These are phyloP conservation scores for Danio kyathit DNA, from an alignment of 2,797 vertebrate genomes.

Conservation along the genomic window DNA sequence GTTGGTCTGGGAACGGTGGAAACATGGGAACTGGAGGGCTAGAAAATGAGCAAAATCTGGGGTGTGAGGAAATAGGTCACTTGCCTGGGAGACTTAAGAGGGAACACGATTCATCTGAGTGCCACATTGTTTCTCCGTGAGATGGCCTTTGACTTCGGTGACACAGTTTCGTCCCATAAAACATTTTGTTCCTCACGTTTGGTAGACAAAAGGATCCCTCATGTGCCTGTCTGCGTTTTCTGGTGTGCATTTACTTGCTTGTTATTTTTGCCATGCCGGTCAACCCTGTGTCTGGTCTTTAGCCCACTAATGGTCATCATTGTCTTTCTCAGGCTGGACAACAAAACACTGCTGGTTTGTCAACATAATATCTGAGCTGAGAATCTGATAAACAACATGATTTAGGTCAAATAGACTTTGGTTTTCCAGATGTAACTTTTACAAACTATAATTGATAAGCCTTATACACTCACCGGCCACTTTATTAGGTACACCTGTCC, in stretches of 20 bases:
- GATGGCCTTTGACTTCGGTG: slow-evolving; percentile 20
- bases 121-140: slow-evolving; percentile 43
- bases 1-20: slow-evolving; percentile 22
- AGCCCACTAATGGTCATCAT: slow-evolving; percentile 37
- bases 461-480: no score
- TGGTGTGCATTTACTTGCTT: slow-evolving; percentile 38
- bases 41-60: slow-evolving; percentile 23
- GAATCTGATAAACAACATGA: slow-evolving; percentile 22
- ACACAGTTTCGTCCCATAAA: slow-evolving; percentile 48
- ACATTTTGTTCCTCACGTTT: slow-evolving; percentile 29
- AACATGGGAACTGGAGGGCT: slow-evolving; percentile 13
- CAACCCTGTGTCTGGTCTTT: slow-evolving; percentile 6
- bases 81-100: slow-evolving; percentile 37
- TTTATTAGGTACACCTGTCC: no score
- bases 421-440: no score
- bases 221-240: slow-evolving; percentile 39
- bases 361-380: neutral
- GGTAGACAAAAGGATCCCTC: slow-evolving; percentile 29
- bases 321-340: slow-evolving; percentile 34
- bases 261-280: slow-evolving; percentile 28
- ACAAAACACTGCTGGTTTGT: neutral
- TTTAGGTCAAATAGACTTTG: neutral
- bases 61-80: slow-evolving; percentile 52
- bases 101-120: slow-evolving; percentile 17
- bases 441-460: no score